These are phyloP conservation scores for Bombycilla garrulus DNA, from an alignment of 2,113 vertebrate species.

Conservation along the genomic window DNA sequence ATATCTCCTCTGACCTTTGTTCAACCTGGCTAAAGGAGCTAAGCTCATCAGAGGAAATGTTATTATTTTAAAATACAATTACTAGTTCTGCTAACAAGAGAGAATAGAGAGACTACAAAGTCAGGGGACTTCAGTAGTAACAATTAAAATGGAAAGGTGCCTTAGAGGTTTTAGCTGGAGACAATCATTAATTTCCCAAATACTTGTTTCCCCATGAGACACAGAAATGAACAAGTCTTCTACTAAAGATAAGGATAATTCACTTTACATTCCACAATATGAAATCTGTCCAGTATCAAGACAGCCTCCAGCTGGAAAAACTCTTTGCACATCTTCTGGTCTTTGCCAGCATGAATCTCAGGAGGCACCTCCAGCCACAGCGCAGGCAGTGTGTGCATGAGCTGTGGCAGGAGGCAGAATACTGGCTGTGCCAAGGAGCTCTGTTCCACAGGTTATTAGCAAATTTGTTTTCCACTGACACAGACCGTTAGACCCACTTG, in stretches of 20 bases:
- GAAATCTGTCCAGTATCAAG: background rate
- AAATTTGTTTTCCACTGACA: slow-evolving; percentile 4
- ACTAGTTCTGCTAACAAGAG: background rate
- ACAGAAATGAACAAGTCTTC: background rate
- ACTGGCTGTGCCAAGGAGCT: background rate
- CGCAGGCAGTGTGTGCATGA: background rate
- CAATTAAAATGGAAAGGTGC: background rate
- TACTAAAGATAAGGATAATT: background rate
- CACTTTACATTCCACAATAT: background rate
- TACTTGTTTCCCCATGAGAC: background rate
- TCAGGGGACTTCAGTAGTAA: background rate
- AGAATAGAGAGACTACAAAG: background rate
- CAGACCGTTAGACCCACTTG: background rate
- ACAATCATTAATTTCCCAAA: background rate
- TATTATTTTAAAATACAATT: slow-evolving; percentile 34
- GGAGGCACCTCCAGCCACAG: background rate
- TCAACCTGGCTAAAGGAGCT: background rate
- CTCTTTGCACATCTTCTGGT: background rate
- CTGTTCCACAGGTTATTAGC: background rate
- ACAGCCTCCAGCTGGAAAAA: background rate
- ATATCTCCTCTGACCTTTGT: background rate
- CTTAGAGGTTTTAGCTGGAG: background rate
- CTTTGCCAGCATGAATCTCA: background rate
- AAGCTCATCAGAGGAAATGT: background rate
- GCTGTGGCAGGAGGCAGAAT: background rate